phyloP scores from a whole-genome alignment of 2,888 invertebrate species.

The Drosophila putrida region DNA sequence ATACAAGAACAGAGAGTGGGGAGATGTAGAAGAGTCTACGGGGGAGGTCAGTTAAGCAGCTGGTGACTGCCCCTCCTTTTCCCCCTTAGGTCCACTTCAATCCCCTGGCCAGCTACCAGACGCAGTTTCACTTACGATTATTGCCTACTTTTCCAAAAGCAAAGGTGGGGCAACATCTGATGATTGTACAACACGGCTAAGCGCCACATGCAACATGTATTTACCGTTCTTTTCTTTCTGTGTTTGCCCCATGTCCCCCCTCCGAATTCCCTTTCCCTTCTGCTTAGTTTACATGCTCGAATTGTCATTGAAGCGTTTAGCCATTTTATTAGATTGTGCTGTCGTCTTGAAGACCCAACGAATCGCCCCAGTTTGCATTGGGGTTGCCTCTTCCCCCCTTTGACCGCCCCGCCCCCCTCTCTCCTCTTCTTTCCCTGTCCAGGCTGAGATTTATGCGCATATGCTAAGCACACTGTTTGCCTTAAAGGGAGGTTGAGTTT shows the following conservation, averaged over 20 bases:
- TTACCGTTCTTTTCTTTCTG: constrained; percentile 50
- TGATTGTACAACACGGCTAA: constrained; percentile 72
- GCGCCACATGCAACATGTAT: constrained; percentile 79
- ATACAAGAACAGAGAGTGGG: constrained; percentile 38
- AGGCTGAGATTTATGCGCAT: constrained; percentile 81
- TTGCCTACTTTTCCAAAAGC: constrained; percentile 66
- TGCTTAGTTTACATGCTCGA: constrained; percentile 81
- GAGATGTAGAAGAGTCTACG: constrained; percentile 6
- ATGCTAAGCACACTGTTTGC: constrained; percentile 77
- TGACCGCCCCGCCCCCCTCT: neutral
- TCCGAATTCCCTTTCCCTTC: neutral
- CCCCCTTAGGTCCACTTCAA: neutral
- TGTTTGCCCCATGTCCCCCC: constrained; percentile 2
- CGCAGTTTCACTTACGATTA: constrained; percentile 78
- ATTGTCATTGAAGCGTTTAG: constrained; percentile 83
- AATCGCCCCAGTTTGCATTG: constrained; percentile 65
- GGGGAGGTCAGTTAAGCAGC: constrained; percentile 49
- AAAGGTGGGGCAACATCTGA: constrained; percentile 45
- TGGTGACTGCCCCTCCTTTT: constrained; percentile 37
- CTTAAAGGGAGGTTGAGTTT: constrained; percentile 17
- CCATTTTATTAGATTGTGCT: constrained; percentile 83
- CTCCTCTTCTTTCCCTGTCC: constrained; percentile 3
- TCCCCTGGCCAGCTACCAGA: constrained; percentile 29
- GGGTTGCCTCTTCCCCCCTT: constrained; percentile 21
- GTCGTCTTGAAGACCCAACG: constrained; percentile 62